phyloP scores from a whole-genome alignment of 2,113 vertebrate species.

The Nothocercus julius region DNA sequence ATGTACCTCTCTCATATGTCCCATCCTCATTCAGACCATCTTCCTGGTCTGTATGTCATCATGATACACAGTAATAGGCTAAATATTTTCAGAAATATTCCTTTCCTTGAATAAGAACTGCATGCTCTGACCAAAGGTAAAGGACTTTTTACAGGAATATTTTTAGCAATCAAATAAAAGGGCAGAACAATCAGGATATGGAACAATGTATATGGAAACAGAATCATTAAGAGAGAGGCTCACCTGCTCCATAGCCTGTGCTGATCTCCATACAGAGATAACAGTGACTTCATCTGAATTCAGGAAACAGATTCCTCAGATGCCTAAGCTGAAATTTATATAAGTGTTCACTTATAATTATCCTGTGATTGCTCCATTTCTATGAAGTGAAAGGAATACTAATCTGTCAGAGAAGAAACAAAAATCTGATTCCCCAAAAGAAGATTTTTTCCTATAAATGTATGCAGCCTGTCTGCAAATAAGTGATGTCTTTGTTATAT shows the following conservation, averaged over 20 bases:
- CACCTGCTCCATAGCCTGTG: background rate
- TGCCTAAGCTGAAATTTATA: background rate
- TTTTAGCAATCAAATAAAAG: background rate
- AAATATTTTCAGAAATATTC: background rate
- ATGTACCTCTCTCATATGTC: background rate
- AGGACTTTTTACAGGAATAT: background rate
- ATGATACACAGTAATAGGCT: fast-evolving
- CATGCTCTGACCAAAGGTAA: background rate
- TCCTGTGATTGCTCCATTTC: background rate
- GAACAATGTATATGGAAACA: background rate
- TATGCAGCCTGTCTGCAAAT: background rate
- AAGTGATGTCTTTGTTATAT: background rate
- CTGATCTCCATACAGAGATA: background rate
- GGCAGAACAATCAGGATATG: background rate
- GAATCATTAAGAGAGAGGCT: background rate
- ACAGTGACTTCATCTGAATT: background rate
- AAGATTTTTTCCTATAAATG: background rate
- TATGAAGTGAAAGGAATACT: background rate
- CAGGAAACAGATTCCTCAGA: background rate
- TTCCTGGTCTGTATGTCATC: background rate
- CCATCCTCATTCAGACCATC: background rate
- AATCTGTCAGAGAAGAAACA: background rate
- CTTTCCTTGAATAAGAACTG: background rate
- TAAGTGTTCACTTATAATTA: slow-evolving; percentile 16
- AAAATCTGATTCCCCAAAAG: background rate